These are phyloP conservation scores for Eilema sororculum DNA, from an alignment of 2,888 invertebrate species.

Conservation along the genomic window DNA sequence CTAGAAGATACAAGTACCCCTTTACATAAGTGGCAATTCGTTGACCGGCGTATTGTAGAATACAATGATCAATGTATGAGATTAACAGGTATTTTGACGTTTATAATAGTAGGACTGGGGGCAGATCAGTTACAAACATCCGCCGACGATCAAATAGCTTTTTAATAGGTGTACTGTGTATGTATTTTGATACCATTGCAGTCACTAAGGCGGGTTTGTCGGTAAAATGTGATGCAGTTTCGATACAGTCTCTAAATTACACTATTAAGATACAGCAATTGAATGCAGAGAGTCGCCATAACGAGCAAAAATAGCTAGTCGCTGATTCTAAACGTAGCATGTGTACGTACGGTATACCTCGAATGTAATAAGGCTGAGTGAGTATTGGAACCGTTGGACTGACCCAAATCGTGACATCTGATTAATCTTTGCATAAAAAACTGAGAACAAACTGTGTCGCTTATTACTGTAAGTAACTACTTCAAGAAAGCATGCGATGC, in stretches of 20 bases:
- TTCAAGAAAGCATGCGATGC: slow-evolving; percentile 8
- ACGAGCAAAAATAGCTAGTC: not conserved
- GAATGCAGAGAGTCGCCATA: not conserved
- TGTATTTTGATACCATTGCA: not conserved
- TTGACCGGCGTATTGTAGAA: no score
- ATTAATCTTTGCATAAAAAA: slow-evolving; percentile 5
- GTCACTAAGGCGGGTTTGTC: not conserved
- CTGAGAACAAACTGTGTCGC: slow-evolving; percentile 7
- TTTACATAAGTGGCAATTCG: not conserved
- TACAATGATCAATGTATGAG: no score
- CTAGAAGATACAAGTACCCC: not conserved
- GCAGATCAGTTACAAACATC: not conserved
- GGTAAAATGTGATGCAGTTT: not conserved
- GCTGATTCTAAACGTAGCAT: not conserved
- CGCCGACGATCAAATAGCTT: not conserved
- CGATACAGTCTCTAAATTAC: not conserved
- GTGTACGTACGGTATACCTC: not conserved
- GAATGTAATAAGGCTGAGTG: not conserved
- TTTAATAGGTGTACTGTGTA: not conserved
- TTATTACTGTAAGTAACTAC: slow-evolving; percentile 8
- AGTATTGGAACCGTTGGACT: not conserved
- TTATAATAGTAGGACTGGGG: no score
- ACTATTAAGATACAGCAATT: no score
- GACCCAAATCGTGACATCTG: not conserved
- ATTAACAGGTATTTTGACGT: no score